These are phyloP conservation scores for Leuciscus waleckii DNA, from an alignment of 2,797 vertebrate species.

Conservation along the genomic window DNA sequence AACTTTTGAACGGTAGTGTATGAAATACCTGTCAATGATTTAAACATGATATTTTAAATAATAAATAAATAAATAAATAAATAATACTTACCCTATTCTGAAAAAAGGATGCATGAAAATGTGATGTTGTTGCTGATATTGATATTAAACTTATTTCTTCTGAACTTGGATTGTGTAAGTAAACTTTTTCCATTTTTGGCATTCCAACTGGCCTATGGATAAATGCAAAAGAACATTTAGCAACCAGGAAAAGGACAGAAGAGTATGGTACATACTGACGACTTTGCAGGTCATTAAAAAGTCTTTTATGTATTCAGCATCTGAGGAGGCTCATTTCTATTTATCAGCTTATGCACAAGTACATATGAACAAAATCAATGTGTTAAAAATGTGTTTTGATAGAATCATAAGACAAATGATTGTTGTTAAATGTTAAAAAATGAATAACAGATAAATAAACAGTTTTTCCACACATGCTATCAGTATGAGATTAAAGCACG, in stretches of 20 bases:
- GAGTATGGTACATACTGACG: not conserved
- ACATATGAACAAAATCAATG: not conserved
- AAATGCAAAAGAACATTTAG: conserved; percentile 55
- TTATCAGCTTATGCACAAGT: not conserved
- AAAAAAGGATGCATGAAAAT: conserved; percentile 99
- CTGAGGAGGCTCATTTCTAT: not conserved
- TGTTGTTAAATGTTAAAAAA: not conserved
- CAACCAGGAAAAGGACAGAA: not conserved
- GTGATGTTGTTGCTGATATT: conserved; percentile 99
- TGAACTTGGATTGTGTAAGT: conserved; percentile 98
- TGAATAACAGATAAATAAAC: not conserved
- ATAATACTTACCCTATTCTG: conserved; percentile 93
- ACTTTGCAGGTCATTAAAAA: too few relatives aligned
- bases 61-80: not conserved
- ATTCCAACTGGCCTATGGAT: conserved; percentile 93
- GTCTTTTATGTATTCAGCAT: not conserved
- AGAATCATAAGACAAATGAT: not conserved
- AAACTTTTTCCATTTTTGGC: conserved; percentile 99
- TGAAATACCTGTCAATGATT: not conserved
- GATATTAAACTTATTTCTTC: conserved; percentile 99
- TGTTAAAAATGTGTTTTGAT: not conserved
- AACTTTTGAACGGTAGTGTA: not conserved
- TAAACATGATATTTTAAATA: not conserved
- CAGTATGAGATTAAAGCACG: not conserved
- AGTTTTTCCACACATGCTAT: conserved; percentile 2